Conservation (phyloP, 2,113 vertebrate genomes). For the Pomatorhinus ruficollis region DNA sequence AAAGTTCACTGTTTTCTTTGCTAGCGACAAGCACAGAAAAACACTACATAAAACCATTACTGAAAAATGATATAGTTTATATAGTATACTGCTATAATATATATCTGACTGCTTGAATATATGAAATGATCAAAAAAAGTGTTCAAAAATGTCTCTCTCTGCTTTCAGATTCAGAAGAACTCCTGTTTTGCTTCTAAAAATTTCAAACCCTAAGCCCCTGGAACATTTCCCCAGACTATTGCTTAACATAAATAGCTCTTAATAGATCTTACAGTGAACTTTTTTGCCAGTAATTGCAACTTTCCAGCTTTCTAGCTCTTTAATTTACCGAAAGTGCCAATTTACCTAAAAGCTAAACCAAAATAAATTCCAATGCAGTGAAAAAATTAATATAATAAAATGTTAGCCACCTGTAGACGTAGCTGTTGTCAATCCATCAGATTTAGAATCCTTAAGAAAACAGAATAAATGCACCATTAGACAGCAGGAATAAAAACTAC, state of each 20-base stretch:
- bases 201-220: not conserved
- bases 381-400: slow-evolving; percentile 24
- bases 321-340: not conserved
- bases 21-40: not conserved
- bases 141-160: not conserved
- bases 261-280: not conserved
- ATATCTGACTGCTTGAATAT: not conserved
- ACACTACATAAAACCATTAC: not conserved
- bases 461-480: slow-evolving; percentile 41
- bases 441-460: slow-evolving; percentile 75
- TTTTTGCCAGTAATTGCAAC: not conserved
- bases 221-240: not conserved
- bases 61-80: not conserved
- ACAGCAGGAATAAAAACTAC: not conserved
- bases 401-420: slow-evolving; percentile 83
- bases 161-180: not conserved
- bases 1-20: not conserved
- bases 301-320: not conserved
- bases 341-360: not conserved
- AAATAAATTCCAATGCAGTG: not conserved
- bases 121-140: not conserved
- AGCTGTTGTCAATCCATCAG: slow-evolving; percentile 80
- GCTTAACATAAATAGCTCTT: not conserved
- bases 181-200: not conserved
- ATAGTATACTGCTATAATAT: not conserved